Percentiles rank a stretch among this genome's conserved stretches.
Evolutionary conservation across 2,888 invertebrate genomes (phyloP).

Genomic region (Sesia apiformis): DNA sequence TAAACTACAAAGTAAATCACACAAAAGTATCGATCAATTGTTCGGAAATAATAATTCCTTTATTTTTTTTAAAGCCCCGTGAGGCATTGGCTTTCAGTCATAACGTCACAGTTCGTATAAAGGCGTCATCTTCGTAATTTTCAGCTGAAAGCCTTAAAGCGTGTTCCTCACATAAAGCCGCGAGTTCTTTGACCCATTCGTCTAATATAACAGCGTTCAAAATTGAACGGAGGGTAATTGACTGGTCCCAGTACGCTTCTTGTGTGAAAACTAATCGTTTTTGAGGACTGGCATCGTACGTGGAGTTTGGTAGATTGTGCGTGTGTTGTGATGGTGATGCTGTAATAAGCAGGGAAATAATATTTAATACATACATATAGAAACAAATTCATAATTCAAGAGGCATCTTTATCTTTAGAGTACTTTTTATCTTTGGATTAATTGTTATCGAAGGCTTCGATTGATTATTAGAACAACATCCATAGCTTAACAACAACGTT

Average conservation of each 20-base stretch:
- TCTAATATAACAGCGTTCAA: conserved; percentile 88
- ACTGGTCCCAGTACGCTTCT: conserved; percentile 63
- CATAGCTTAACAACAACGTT: too few species aligned
- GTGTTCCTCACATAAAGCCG: conserved; percentile 96
- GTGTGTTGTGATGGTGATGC: conserved; percentile 28
- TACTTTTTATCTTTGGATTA: too few species aligned
- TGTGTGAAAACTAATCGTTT: conserved; percentile 49
- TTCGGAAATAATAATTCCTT: neutral
- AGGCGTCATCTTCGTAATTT: conserved; percentile 48
- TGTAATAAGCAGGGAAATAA: conserved; percentile 12
- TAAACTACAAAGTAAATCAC: conserved; percentile 5
- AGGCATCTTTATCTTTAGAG: too few species aligned
- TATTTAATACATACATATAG: conserved; percentile 6
- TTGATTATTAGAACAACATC: too few species aligned
- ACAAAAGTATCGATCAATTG: conserved; percentile 11
- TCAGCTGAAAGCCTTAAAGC: conserved; percentile 70
- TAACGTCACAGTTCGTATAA: conserved; percentile 53
- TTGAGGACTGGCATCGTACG: conserved; percentile 28
- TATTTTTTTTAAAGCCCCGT: conserved; percentile 19
- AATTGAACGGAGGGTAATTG: conserved; percentile 51
- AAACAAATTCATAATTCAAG: too few species aligned
- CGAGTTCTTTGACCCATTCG: conserved; percentile 96
- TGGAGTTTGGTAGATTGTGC: conserved; percentile 22
- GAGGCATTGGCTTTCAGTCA: conserved; percentile 51
- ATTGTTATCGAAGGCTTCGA: too few species aligned